These are phyloP conservation scores for Percopsis transmontana DNA, from an alignment of 2,113 vertebrate species.

Conservation along the genomic window DNA sequence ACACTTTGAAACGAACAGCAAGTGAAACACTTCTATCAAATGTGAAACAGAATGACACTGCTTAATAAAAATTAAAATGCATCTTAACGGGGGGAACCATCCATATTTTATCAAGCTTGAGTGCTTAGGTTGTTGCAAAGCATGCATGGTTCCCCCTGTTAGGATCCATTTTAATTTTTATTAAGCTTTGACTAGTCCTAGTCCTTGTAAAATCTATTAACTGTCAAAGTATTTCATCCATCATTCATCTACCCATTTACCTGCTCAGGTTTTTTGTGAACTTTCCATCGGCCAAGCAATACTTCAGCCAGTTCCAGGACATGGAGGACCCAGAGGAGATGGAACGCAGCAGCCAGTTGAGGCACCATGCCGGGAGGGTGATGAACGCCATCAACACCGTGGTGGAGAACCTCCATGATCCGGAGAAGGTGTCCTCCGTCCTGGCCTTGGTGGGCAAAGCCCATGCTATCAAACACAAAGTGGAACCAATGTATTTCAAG, in stretches of 20 bases:
- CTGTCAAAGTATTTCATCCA: conserved; percentile 2
- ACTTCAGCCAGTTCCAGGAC: conserved; percentile 94
- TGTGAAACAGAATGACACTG: background rate
- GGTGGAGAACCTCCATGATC: conserved; percentile 91
- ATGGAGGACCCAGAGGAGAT: conserved; percentile 81
- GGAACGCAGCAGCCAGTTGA: conserved; percentile 81
- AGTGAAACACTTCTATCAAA: background rate
- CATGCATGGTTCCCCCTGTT: conserved; percentile 4
- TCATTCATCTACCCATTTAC: background rate
- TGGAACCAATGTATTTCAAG: conserved; percentile 97
- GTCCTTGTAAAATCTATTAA: background rate
- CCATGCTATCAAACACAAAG: conserved; percentile 94
- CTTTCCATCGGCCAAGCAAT: conserved; percentile 95
- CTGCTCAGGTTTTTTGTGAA: conserved; percentile 92
- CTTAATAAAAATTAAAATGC: too few species aligned
- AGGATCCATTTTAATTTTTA: background rate
- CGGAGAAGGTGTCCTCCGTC: conserved; percentile 91
- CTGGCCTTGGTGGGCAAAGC: conserved; percentile 91
- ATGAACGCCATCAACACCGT: conserved; percentile 84
- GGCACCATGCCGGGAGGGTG: conserved; percentile 88
- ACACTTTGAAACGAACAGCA: background rate
- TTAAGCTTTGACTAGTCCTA: background rate
- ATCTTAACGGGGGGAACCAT: too few species aligned
- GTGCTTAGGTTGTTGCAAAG: conserved; percentile 11
- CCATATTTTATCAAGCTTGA: conserved; percentile 15